Base-by-base conservation (phyloP, 2,888 invertebrate species). In the Rhimphoctona megacephalus region DNA sequence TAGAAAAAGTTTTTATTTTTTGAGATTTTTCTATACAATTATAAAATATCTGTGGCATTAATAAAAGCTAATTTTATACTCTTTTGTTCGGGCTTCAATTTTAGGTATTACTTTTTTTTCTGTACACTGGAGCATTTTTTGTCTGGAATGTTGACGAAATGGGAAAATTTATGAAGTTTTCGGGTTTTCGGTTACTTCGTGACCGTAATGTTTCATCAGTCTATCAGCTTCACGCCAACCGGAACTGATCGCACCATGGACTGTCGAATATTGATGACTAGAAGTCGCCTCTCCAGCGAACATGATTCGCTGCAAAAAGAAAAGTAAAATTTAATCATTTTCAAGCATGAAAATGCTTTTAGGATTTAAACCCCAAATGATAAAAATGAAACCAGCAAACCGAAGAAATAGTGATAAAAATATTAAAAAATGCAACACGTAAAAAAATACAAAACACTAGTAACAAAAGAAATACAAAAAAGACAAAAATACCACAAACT, bases 161-260 rank as follows among this genome's bases (percentile, higher is more conserved):
- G 11, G 25, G 1, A 22, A 61, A 30, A 61, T 61, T 30, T 61
- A 61, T n/a, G 36, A 25, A n/a, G n/a, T 52, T 36, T 14, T 66
- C 19, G 17, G 46, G 49, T 61, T 70, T 57, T 30, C 43, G 9
- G 43, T 39, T 33, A 25, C 67, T 74, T 61, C 46, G 61, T 74
- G 69, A 7, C 76, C 52, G 52, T 88, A 87, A 19, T 81, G 36
- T 52, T 90, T 88, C n/a, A 93, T 88, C 30, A 96, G 91, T 88
- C 97, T 94, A 17, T 96, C 94, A 0, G 97, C 97, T 92, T 97
- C 97, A 33, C 97, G 95, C 94, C 96, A 96, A 0, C 97, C 97
- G 19, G 96, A 95, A 89, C 96, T 96, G 0, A 97, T 93, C 0
- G 97, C 97, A 0, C 97, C 97, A 88, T 97, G 96, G 0, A 96